phyloP scores from a whole-genome alignment of 1,140 invertebrate species.

The Sycophaga agraensis region DNA sequence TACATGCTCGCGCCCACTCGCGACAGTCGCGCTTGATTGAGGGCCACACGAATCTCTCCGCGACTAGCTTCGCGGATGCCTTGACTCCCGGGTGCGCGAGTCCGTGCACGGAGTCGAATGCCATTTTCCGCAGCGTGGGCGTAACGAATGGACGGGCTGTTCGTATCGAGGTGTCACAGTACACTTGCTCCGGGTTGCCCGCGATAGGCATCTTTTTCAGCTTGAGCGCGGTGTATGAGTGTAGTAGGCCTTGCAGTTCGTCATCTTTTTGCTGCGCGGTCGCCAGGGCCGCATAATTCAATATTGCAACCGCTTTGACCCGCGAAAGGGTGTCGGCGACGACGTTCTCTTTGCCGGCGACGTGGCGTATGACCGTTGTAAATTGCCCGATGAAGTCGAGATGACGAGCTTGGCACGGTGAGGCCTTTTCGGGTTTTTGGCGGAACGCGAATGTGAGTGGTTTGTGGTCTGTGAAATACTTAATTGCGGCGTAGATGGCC shows the following conservation, averaged over 20 bases:
- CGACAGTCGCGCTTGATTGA: constrained; percentile 11
- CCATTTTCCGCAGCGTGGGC: background rate
- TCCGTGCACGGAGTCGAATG: background rate
- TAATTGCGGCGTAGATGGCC: background rate
- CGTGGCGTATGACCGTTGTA: constrained; percentile 25
- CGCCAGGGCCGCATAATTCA: background rate
- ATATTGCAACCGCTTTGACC: constrained; percentile 20
- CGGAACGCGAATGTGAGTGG: constrained; percentile 39
- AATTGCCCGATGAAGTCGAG: constrained; percentile 46
- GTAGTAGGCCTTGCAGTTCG: background rate
- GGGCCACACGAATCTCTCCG: constrained; percentile 26
- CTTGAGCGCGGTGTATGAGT: background rate
- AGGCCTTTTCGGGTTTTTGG: constrained; percentile 14
- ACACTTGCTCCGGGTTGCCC: background rate
- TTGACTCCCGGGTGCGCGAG: background rate
- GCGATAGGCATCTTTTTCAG: background rate
- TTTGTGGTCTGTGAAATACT: constrained; percentile 47
- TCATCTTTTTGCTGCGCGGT: background rate
- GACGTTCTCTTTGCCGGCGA: constrained; percentile 43
- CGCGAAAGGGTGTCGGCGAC: constrained; percentile 40
- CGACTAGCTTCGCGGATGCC: background rate
- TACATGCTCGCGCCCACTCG: constrained; percentile 18
- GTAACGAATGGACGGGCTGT: background rate
- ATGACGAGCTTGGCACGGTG: constrained; percentile 36
- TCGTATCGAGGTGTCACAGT: background rate